These are phyloP conservation scores for Tetanocera ferruginea DNA, from an alignment of 2,888 invertebrate species.

Conservation along the genomic window DNA sequence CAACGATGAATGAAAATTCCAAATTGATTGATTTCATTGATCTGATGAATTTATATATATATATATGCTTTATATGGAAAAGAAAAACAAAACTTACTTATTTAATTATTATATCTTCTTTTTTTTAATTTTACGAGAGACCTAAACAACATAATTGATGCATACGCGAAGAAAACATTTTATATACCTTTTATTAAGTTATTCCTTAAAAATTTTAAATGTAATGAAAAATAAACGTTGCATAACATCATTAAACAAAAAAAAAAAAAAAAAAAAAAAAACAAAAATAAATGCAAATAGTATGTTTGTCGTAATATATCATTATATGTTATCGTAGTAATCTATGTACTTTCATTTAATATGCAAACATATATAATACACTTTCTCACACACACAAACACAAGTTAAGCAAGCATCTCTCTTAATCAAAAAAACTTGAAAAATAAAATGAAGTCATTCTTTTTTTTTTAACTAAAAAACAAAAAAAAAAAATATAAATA, in stretches of 20 bases:
- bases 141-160: constrained; percentile 10
- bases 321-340: constrained; percentile 7
- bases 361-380: neutral
- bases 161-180: constrained; percentile 19
- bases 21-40: constrained; percentile 42
- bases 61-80: constrained; percentile 45
- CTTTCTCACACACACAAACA: neutral
- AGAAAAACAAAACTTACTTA: neutral
- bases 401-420: neutral
- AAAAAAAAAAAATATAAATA: neutral
- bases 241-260: constrained; percentile 27
- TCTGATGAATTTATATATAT: constrained; percentile 29
- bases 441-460: neutral
- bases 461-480: neutral
- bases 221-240: constrained; percentile 32
- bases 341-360: neutral
- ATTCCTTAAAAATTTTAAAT: constrained; percentile 27
- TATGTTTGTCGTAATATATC: constrained; percentile 18
- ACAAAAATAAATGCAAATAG: constrained; percentile 16
- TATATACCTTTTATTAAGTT: constrained; percentile 32
- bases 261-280: constrained; percentile 8
- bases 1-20: constrained; percentile 45
- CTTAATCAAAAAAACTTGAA: neutral
- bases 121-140: constrained; percentile 26
- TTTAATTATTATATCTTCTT: constrained; percentile 19